phyloP scores from a whole-genome alignment of 2,888 invertebrate genomes.

The Shargacucullia verbasci region DNA sequence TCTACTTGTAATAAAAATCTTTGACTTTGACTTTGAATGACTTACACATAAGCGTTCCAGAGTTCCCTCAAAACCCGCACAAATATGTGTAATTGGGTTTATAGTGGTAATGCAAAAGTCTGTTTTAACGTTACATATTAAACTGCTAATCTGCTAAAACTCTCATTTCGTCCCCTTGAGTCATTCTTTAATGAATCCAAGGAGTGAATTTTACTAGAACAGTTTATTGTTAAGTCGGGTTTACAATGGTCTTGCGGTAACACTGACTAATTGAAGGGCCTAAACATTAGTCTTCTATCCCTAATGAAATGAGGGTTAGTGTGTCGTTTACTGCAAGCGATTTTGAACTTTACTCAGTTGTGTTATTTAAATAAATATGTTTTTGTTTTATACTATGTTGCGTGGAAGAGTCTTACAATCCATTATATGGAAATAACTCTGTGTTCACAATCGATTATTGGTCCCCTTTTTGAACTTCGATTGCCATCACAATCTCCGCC shows the following conservation, averaged over 20 bases:
- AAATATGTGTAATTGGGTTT: background rate
- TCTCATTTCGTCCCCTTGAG: background rate
- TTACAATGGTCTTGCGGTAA: constrained; percentile 46
- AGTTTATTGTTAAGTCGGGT: constrained; percentile 36
- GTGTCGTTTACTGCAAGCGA: constrained; percentile 31
- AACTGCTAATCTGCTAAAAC: background rate
- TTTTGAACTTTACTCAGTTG: constrained; percentile 31
- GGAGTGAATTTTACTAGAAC: constrained; percentile 28
- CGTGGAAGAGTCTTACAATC: no score
- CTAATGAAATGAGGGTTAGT: constrained; percentile 55
- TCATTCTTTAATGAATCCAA: constrained; percentile 6
- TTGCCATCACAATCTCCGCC: constrained; percentile 40
- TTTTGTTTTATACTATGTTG: no score
- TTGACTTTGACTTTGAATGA: no score
- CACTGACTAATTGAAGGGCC: constrained; percentile 51
- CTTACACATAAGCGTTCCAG: background rate
- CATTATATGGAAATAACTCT: background rate
- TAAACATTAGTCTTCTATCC: constrained; percentile 46
- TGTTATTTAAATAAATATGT: background rate
- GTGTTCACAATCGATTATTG: background rate
- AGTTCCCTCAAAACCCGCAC: background rate
- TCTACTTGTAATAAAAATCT: no score
- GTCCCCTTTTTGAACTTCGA: constrained; percentile 8
- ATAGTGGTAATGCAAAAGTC: background rate
- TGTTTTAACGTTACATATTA: background rate